phyloP scores from a whole-genome alignment of 2,888 invertebrate species.

The Drymonia ruficornis region DNA sequence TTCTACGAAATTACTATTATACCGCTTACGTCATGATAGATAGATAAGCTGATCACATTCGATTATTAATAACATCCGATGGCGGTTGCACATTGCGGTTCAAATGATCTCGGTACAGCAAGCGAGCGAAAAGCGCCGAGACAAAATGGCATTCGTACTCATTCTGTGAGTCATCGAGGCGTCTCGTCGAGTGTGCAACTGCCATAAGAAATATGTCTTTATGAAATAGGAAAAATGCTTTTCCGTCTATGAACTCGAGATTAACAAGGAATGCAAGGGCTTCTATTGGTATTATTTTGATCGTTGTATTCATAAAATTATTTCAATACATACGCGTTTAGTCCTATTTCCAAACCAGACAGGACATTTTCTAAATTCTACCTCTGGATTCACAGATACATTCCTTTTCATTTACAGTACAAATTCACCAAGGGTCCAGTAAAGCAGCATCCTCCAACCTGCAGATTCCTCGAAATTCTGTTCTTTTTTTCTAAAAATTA shows the following conservation, averaged over 20 bases:
- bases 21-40: too few relatives aligned
- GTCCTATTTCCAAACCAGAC: constrained; percentile 1
- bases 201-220: neutral
- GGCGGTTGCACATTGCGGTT: too few relatives aligned
- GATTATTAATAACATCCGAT: too few relatives aligned
- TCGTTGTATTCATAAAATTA: too few relatives aligned
- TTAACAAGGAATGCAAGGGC: too few relatives aligned
- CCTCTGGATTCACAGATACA: constrained; percentile 8
- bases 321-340: neutral
- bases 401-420: constrained; percentile 20
- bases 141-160: too few relatives aligned
- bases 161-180: too few relatives aligned
- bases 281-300: too few relatives aligned
- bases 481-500: constrained; percentile 26
- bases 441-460: constrained; percentile 17
- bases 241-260: too few relatives aligned
- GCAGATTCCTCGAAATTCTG: constrained; percentile 14
- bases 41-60: too few relatives aligned
- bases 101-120: too few relatives aligned
- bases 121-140: too few relatives aligned
- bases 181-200: neutral
- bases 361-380: neutral
- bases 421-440: constrained; percentile 28
- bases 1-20: neutral
- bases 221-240: neutral